Evolutionary conservation across 2,888 invertebrate species (phyloP), one percentile per base, ranked within the genome.

Genomic region (Hanleya hanleyi): DNA sequence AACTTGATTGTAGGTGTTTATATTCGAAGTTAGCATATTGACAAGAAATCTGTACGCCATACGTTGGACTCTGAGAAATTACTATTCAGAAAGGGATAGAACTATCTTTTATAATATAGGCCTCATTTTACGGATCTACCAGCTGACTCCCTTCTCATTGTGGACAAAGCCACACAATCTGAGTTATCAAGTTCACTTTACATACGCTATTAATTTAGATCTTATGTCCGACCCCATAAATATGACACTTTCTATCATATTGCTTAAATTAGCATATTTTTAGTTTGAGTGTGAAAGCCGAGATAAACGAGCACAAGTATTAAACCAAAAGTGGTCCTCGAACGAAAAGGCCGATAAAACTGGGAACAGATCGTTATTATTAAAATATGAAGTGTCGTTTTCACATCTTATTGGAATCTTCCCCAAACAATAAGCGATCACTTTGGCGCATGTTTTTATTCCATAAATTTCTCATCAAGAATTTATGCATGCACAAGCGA

Each of bases 391-490:
- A 57, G 57, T 26, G 29, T 57, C 57, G 12, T 57, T 32, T 15
- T 29, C 29, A 57, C 22, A 57, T 57, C 57, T 29, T 57, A 22
- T 3, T 29, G 32, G 26, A 15, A 26, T 22, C 57, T 57, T 29
- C 15, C 26, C 29, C 29, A 22, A 57, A 57, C 57, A 57, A 57
- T 57, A 32, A 4, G 26, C 29, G 57, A 22, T n/a, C n/a, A 22
- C 29, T 26, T 57, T 26, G 32, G 12, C 29, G 4, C 22, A 12
- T 57, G 57, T 57, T 57, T 29, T 22, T 57, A 22, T 57, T 57
- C 57, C 57, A 57, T 57, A 57, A 57, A 57, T 29, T 57, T 57
- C 57, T 57, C 57, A 57, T 57, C 57, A 29, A 57, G 57, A 57
- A 57, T 57, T 57, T 57, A 57, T 57, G 57, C 57, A 57, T 57